phyloP scores from a whole-genome alignment of 92 coral and sea anemone genomes.

The Umimayanthus kanabou region DNA sequence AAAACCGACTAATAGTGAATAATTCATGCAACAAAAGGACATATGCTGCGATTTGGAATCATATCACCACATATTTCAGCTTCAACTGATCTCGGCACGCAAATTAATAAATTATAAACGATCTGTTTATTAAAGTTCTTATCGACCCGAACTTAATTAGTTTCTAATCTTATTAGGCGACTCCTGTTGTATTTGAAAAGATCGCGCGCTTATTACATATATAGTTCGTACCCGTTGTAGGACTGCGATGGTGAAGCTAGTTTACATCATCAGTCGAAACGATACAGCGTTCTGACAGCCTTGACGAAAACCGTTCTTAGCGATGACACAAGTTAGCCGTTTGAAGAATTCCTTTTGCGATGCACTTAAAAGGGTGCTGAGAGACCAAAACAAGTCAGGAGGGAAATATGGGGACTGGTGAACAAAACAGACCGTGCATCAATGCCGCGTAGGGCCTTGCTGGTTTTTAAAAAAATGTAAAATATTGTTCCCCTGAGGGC shows the following conservation, averaged over 20 bases:
- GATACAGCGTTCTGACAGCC: neutral
- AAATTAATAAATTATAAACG: neutral
- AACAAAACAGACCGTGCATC: neutral
- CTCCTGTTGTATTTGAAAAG: neutral
- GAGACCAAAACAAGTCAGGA: neutral
- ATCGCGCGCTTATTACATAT: neutral
- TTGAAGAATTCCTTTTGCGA: constrained; percentile 5
- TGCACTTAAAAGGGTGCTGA: neutral
- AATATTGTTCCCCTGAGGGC: too few relatives aligned
- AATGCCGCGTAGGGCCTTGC: neutral
- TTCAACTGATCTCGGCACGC: neutral
- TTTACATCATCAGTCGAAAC: neutral
- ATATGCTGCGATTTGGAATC: neutral
- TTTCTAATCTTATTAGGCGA: constrained; percentile 8
- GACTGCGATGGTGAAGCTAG: too few relatives aligned
- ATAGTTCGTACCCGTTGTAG: neutral
- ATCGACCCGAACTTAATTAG: constrained; percentile 22
- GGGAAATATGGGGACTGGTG: too few relatives aligned
- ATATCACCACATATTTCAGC: constrained; percentile 2
- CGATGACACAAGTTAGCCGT: constrained; percentile 13
- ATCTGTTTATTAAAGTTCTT: neutral
- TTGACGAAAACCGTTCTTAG: neutral
- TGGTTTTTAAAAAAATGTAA: too few relatives aligned
- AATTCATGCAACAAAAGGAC: constrained; percentile 5
- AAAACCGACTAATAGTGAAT: neutral